A percentile compares a stretch with the other conserved stretches of the same genome.
Conservation (phyloP, 2,797 vertebrate genomes). For the Sebastes glaucus region DNA sequence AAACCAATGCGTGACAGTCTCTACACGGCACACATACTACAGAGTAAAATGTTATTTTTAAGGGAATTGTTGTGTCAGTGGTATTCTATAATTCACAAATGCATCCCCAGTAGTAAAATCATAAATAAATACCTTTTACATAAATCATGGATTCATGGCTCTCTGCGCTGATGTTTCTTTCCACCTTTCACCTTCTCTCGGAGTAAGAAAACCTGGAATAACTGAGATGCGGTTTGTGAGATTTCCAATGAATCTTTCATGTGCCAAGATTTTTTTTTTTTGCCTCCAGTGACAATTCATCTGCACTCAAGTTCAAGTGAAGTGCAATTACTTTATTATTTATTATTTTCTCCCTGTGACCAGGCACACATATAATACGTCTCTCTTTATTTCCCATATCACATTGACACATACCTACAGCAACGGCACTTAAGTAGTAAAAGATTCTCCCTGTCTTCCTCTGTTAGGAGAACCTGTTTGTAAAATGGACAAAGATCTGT, state of each 20-base stretch:
- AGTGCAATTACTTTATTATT: conserved; percentile 68
- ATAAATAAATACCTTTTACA: conserved; percentile 46
- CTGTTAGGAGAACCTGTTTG: conserved; percentile 25
- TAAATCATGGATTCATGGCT: not conserved
- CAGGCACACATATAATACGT: conserved; percentile 18
- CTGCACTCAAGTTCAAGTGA: conserved; percentile 67
- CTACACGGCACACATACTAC: not conserved
- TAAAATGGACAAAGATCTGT: conserved; percentile 44
- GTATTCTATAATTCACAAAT: conserved; percentile 41
- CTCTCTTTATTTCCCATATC: conserved; percentile 44
- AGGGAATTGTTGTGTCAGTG: not conserved
- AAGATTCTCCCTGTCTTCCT: conserved; percentile 5
- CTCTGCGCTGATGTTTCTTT: conserved; percentile 22
- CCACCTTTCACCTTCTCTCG: conserved; percentile 20
- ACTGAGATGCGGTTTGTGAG: conserved; percentile 37
- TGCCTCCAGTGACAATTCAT: conserved; percentile 37
- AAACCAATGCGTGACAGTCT: no score
- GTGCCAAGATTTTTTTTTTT: conserved; percentile 22
- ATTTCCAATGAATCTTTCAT: conserved; percentile 72
- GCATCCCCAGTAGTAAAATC: conserved; percentile 42
- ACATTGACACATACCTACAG: conserved; percentile 20
- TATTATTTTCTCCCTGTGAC: conserved; percentile 64
- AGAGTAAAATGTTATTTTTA: not conserved
- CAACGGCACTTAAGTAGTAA: conserved; percentile 12
- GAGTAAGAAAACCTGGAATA: conserved; percentile 43